Percentiles rank a stretch among this genome's conserved stretches.
Conservation (phyloP, 2,888 invertebrate species). For the Hartigia nigra region DNA sequence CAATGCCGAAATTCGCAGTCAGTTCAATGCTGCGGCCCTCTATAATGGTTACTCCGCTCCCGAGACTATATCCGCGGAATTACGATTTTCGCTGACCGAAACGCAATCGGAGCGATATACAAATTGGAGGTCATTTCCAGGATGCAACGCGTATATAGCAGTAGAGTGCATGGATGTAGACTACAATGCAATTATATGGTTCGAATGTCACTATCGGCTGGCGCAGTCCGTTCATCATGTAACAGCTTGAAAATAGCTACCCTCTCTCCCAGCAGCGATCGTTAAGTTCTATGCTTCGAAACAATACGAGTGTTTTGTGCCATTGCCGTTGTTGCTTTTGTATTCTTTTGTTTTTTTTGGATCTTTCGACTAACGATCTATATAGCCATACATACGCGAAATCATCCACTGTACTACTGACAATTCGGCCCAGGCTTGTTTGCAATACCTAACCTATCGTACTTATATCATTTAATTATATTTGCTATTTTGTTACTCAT, state of each 20-base stretch:
- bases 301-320: background rate
- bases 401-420: background rate
- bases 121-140: constrained; percentile 21
- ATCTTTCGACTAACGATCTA: background rate
- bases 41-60: no score
- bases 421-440: background rate
- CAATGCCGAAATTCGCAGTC: background rate
- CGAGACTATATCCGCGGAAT: constrained; percentile 7
- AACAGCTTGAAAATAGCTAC: constrained; percentile 47
- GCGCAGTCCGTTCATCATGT: constrained; percentile 49
- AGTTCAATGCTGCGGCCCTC: no score
- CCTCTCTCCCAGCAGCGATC: constrained; percentile 1
- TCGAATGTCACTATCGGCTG: constrained; percentile 47
- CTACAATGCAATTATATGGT: constrained; percentile 45
- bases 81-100: constrained; percentile 38
- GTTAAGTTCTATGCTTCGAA: constrained; percentile 2
- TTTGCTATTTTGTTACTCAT: background rate
- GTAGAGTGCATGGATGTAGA: constrained; percentile 21
- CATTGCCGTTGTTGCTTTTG: background rate
- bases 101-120: constrained; percentile 27
- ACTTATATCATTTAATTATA: background rate
- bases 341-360: background rate
- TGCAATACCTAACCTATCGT: background rate
- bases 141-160: constrained; percentile 14
- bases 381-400: background rate